Evolutionary conservation across 2,888 invertebrate species (phyloP), one percentile per base, ranked within the genome.

Genomic region (Cremastobaeus sp.): DNA sequence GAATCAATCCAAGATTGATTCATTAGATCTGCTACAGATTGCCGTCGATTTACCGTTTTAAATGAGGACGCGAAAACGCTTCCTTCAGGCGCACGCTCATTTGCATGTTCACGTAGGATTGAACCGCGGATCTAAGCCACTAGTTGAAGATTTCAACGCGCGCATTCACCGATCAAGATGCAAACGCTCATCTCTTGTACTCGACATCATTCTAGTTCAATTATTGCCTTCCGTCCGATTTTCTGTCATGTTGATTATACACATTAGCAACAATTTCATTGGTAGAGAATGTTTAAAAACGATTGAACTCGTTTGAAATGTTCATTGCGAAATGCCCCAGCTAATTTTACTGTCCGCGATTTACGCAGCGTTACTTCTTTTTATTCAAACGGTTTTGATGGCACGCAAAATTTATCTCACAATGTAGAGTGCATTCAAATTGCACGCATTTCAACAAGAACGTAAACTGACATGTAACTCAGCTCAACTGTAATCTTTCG

Each of bases 81-180:
- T 57, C 43, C 50, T 20, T 8, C 57, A 15, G 50, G 2, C 18
- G 35, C 50, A 59, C 28, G 28, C 57, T 59, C 35, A 48, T 59
- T 68, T 59, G 66, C 57, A 68, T 68, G 34, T 43, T 25, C 57
- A 43, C 66, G 25, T 68, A 25, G 18, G 50, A 34, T 17, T 41
- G 57, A 68, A 68, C 66, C 59, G 66, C 59, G 57, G 57, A 68
- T 52, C 25, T 30, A 45, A 54, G 47, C 15, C 30, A 54, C 37
- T 15, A 6, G 57, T 28, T 4, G 60, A 60, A 21, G 60, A 69
- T 60, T 60, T 60, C 54, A 69, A 69, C 69, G 69, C 60, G 60
- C 47, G 60, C 60, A 54, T n/a, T n/a, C 69, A 60, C 52, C 54
- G 60, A 60, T 69, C 60, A 69, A 60, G 69, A 60, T 54, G 69